Evolutionary conservation across 2,888 invertebrate species (phyloP), one percentile per base, ranked within the genome.

Genomic region (Gymnoscelis rufifasciata): DNA sequence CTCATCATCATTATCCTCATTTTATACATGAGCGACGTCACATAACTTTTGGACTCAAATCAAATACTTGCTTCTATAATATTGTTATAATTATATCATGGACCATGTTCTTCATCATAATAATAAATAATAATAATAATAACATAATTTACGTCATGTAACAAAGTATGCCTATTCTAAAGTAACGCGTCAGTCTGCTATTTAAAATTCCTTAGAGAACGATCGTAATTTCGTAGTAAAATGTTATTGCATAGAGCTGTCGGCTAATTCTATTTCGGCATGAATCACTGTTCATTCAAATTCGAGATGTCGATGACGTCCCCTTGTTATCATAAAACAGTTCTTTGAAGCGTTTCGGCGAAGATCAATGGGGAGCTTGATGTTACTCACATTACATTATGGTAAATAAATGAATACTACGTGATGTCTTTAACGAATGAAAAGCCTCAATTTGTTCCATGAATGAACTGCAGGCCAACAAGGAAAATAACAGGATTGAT

Each of bases 231-330:
- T 73, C 72, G 73, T 83, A 82, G 81, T 83, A 83, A 83, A 78
- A 74, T 69, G 64, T 74, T 73, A 74, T 62, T 19, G 19, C 19
- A 19, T 19, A 64, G 65, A 59, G 59, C 59, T 47, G 49, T 38
- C 40, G 43, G 67, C 77, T 81, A 80, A 78, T 80, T 78, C 81
- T 82, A 82, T 69, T 74, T 63, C 52, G 47, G 60, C 63, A 64
- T 86, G 83, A 84, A 71, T 83, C 83, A 84, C 67, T 61, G 54
- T 59, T 66, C 80, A 81, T 83, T 83, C 76, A 82, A 57, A 54
- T 60, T 58, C 54, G 57, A 50, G 55, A 66, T 82, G 81, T 82
- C 79, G 80, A 73, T 69, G 67, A n/a, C n/a, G n/a, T n/a, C n/a
- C n/a, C 69, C 61, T 70, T 74, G 74, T 46, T 10, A 56, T 56